These are phyloP conservation scores for Egretta garzetta DNA, from an alignment of 2,113 vertebrate genomes.

Conservation along the genomic window DNA sequence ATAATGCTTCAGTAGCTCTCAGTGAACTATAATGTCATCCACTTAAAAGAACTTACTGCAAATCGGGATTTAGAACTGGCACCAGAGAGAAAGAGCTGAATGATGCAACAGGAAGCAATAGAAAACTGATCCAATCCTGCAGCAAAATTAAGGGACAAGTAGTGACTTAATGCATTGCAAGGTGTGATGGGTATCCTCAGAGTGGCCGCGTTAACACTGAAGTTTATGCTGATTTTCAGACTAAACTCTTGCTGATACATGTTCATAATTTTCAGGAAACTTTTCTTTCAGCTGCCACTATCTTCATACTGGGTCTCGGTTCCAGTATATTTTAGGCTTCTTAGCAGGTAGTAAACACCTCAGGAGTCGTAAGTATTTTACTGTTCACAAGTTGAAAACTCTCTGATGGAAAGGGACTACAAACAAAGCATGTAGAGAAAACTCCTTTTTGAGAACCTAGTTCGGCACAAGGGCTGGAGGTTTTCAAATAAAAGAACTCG, in stretches of 20 bases:
- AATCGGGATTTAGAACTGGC: neutral
- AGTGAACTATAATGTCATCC: neutral
- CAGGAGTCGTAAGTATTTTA: neutral
- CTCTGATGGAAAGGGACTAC: neutral
- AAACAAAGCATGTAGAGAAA: neutral
- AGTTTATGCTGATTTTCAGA: neutral
- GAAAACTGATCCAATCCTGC: neutral
- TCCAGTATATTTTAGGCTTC: neutral
- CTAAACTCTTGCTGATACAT: neutral
- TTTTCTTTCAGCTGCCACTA: neutral
- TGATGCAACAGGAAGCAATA: neutral
- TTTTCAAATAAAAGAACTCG: neutral
- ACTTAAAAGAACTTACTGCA: neutral
- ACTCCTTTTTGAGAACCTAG: neutral
- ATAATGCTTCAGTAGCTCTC: neutral
- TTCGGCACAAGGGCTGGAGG: neutral
- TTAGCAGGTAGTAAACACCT: neutral
- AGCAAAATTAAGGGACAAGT: neutral
- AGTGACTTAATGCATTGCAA: neutral
- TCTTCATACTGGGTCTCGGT: neutral
- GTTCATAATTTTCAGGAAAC: neutral
- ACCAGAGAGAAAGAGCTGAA: neutral
- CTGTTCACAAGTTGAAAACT: neutral
- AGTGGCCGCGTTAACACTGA: neutral
- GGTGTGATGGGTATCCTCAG: neutral